phyloP scores from a whole-genome alignment of 2,113 vertebrate genomes.

The Brevimyrus niger region DNA sequence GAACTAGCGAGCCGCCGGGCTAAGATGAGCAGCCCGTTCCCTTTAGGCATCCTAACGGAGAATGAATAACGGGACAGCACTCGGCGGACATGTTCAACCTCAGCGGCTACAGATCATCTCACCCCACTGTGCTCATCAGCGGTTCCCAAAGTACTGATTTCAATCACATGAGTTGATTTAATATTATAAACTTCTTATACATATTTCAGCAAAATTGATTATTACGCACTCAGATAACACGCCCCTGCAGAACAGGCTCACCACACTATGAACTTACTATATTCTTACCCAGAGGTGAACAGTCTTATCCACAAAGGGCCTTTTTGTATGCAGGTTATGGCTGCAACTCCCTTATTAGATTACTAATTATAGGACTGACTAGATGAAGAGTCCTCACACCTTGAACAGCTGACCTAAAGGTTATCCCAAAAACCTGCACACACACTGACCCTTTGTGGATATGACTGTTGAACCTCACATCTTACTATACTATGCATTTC shows the following conservation, averaged over 20 bases:
- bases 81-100: not conserved
- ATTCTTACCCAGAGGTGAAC: not conserved
- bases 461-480: not conserved
- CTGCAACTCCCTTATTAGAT: not conserved
- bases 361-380: not conserved
- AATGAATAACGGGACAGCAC: not conserved
- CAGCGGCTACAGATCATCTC: not conserved
- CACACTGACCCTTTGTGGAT: not conserved
- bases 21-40: not conserved
- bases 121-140: not conserved
- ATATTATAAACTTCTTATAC: not conserved
- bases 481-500: not conserved
- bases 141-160: not conserved
- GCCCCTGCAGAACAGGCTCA: not conserved
- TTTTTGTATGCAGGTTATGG: not conserved
- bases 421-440: not conserved
- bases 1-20: not conserved
- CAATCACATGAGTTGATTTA: not conserved
- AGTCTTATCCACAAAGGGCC: not conserved
- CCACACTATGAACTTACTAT: not conserved
- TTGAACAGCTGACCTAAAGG: not conserved
- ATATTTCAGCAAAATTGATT: not conserved
- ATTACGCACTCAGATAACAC: not conserved
- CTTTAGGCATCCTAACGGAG: not conserved
- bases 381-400: not conserved